Base-by-base conservation (phyloP, 2,797 vertebrate species). In the Acestrorhynchus altus region DNA sequence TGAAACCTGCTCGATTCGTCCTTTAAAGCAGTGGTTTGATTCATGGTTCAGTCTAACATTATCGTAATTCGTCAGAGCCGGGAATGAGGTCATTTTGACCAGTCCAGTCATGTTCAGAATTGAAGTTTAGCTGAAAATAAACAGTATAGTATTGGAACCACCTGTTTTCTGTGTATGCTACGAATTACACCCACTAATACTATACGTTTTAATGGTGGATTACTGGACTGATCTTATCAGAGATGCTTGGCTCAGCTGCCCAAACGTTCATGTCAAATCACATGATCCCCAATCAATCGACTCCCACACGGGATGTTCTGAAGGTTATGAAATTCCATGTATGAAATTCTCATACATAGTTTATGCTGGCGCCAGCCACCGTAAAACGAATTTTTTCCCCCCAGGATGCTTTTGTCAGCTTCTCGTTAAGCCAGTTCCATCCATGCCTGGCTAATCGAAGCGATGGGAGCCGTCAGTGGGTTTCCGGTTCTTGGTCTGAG, bases 111-210 rank as follows among this genome's bases (percentile, higher is more conserved):
- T 44, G 31, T 42, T 61, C 46, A 16, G 18, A 54, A 64, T 20
- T 47, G 42, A 52, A 15, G 8, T 22, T 10, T 4, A 12, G 10
- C 52, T 24, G 20, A 24, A 44, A 28, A 16, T 13, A 49, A 59
- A 24, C 26, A 10, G 1, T 39, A n/a, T 61, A 39, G 57, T 80
- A 85, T 83, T 83, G 67, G 57, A 87, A 86, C 76, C 85, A 85
- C 82, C 82, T 85, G 85, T 54, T 69, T 49, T 51, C 9, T 77
- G 72, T 71, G 68, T 81, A 83, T 57, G 70, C 77, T 79, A 72
- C 51, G 74, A 82, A 87, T 82, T 57, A 83, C 72, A 51, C 56
- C 51, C 10, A 56, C 66, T 82, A 85, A 81, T 86, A 82, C 69
- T 54, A 46, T 22, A 75, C 40, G 66, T 79, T 76, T 52, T 26